phyloP scores from a whole-genome alignment of 1,140 invertebrate genomes.

The Aphidius ervi region DNA sequence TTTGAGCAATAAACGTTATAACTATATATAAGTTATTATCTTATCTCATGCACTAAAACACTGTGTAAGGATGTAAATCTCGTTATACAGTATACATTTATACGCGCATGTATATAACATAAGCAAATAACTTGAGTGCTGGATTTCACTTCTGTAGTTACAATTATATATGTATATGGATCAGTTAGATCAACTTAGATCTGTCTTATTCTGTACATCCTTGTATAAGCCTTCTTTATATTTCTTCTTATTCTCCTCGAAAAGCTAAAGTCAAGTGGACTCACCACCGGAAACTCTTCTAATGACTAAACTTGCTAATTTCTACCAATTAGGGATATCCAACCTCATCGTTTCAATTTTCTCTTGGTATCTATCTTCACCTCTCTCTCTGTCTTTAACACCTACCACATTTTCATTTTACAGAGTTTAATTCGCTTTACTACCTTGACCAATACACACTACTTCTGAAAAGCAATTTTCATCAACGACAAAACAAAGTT shows the following conservation, averaged over 20 bases:
- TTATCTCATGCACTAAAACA: neutral
- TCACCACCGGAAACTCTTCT: conserved; percentile 48
- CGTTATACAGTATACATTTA: neutral
- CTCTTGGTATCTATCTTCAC: conserved; percentile 18
- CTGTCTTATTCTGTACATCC: too few species aligned
- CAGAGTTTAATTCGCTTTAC: neutral
- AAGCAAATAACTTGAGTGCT: neutral
- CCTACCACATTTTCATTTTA: conserved; percentile 5
- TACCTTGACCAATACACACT: neutral
- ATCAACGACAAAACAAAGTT: neutral
- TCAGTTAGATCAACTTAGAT: too few species aligned
- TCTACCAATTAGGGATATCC: conserved; percentile 50
- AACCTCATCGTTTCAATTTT: conserved; percentile 27
- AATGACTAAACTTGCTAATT: conserved; percentile 57
- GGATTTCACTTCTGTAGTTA: neutral
- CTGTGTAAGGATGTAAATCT: conserved; percentile 6
- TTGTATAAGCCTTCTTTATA: neutral
- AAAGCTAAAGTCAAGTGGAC: conserved; percentile 50
- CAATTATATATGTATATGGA: too few species aligned
- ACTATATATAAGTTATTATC: too few species aligned
- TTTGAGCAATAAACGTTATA: too few species aligned
- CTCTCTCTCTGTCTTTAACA: conserved; percentile 18
- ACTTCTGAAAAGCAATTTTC: neutral
- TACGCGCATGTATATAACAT: conserved; percentile 1
- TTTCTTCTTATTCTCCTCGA: conserved; percentile 24